Conservation (phyloP, 1,140 invertebrate genomes). For the Panagrolaimus sp. region DNA sequence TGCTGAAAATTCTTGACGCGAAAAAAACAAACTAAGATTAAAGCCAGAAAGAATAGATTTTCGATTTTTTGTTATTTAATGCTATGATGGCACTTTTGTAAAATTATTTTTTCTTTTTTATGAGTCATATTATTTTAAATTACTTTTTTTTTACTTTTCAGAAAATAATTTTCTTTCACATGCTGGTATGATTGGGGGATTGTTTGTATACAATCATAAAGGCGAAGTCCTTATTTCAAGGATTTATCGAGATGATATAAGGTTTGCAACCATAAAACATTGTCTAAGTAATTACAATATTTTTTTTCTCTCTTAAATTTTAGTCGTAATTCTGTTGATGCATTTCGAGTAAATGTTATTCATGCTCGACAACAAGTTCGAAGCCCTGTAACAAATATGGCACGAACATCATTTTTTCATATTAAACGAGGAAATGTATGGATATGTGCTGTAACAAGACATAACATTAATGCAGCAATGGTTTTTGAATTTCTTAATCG, state of each 20-base stretch:
- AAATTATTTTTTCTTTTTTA: no score
- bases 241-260: slow-evolving; percentile 99
- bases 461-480: slow-evolving; percentile 99
- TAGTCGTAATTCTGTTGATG: slow-evolving; percentile 90
- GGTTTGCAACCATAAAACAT: slow-evolving; percentile 60
- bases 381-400: slow-evolving; percentile 97
- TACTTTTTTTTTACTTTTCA: background rate
- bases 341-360: slow-evolving; percentile 97
- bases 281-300: background rate
- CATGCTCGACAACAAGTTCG: slow-evolving; percentile 97
- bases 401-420: slow-evolving; percentile 96
- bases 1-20: no score
- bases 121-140: background rate
- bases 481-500: slow-evolving; percentile 99
- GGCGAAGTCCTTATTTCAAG: slow-evolving; percentile 99
- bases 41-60: no score
- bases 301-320: no score
- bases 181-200: slow-evolving; percentile 85
- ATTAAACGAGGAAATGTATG: slow-evolving; percentile 97
- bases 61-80: no score
- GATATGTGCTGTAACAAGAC: slow-evolving; percentile 96
- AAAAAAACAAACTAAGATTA: no score
- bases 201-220: slow-evolving; percentile 99
- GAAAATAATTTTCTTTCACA: background rate
- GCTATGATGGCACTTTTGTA: no score